A percentile compares a stretch with the other conserved stretches of the same genome.
Evolutionary conservation across 2,797 vertebrate genomes (phyloP).

Genomic region (Clarias fuscus): DNA sequence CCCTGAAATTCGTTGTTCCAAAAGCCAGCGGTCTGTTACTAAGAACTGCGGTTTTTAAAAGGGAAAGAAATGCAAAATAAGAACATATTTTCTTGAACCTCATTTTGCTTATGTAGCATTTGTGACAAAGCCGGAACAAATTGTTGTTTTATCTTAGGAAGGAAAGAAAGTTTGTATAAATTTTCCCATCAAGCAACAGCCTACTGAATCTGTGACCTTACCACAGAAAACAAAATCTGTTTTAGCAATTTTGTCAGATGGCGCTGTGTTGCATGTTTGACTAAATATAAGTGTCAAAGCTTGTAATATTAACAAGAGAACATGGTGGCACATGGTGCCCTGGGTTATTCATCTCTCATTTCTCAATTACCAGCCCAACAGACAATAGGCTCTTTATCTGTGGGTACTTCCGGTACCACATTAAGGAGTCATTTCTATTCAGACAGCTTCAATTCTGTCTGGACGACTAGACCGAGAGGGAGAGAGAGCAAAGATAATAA

Average conservation of each 20-base stretch:
- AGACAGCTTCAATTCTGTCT: constrained; percentile 70
- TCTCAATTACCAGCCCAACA: constrained; percentile 53
- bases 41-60: constrained; percentile 32
- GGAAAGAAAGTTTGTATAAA: background rate
- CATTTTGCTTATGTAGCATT: constrained; percentile 26
- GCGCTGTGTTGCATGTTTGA: background rate
- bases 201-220: background rate
- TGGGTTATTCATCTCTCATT: constrained; percentile 48
- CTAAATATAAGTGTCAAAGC: constrained; percentile 5
- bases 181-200: constrained; percentile 1
- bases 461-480: constrained; percentile 43
- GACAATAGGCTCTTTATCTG: constrained; percentile 70
- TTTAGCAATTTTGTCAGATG: background rate
- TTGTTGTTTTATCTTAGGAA: constrained; percentile 1
- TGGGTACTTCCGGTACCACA: constrained; percentile 56
- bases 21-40: constrained; percentile 29
- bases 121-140: background rate
- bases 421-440: constrained; percentile 63
- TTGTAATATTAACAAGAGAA: constrained; percentile 17
- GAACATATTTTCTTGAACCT: background rate
- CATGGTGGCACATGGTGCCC: constrained; percentile 39
- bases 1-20: constrained; percentile 12
- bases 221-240: background rate
- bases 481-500: constrained; percentile 7
- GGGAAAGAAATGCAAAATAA: background rate